Evolutionary conservation across 1,140 invertebrate genomes (phyloP), one percentile per base, ranked within the genome.

Genomic region (Achatina immaculata): DNA sequence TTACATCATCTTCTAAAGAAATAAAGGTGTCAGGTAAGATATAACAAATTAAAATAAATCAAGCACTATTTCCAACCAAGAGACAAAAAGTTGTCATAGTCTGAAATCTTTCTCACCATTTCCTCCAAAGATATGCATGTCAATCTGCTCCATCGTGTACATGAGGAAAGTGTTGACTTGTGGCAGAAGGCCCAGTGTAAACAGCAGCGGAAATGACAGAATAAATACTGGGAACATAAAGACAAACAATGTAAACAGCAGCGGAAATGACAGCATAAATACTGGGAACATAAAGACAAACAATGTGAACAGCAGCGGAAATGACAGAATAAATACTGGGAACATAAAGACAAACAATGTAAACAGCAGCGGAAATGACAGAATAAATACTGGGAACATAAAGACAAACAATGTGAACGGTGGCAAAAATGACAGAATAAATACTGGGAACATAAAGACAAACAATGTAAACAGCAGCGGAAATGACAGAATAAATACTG

Each of bases 41-140:
- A n/a, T n/a, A n/a, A n/a, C n/a, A n/a, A n/a, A n/a, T n/a, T n/a
- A n/a, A n/a, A n/a, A n/a, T n/a, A n/a, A n/a, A n/a, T n/a, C n/a
- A n/a, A n/a, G n/a, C n/a, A n/a, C n/a, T n/a, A n/a, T n/a, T n/a
- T n/a, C n/a, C n/a, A n/a, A n/a, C n/a, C n/a, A n/a, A n/a, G n/a
- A n/a, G n/a, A n/a, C n/a, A n/a, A n/a, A n/a, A n/a, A n/a, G n/a
- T n/a, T n/a, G n/a, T n/a, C n/a, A n/a, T n/a, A n/a, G n/a, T n/a
- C n/a, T n/a, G n/a, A n/a, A n/a, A n/a, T n/a, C n/a, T n/a, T 74
- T 84, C 88, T 88, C 76, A 92, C 91, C 92, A 90, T 97, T 99
- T 4, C 98, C 98, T 36, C 98, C 98, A 92, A 99, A 99, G 0
- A 98, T 88, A 91, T 99, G 97, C 92, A 99, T 99, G 87, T 99